Evolutionary conservation across 2,888 invertebrate species (phyloP).

Genomic region (Hirtodrosophila trivittata): DNA sequence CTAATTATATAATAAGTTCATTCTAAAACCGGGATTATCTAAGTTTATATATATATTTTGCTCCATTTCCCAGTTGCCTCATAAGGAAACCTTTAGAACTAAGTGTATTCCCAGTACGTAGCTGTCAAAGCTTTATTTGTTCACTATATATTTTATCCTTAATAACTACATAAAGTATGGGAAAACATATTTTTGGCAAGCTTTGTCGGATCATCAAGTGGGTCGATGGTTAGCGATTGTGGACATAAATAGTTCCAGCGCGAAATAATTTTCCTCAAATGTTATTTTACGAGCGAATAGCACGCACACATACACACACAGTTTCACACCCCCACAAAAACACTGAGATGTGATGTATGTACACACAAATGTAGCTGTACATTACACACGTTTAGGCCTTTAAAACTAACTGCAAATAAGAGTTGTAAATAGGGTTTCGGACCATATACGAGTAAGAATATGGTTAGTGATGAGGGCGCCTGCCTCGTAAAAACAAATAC

Average conservation of each 20-base stretch:
- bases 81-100: no score
- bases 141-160: background rate
- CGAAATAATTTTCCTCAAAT: slow-evolving; percentile 41
- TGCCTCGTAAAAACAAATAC: slow-evolving; percentile 52
- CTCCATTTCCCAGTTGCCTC: no score
- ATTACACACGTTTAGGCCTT: slow-evolving; percentile 68
- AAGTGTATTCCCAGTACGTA: no score
- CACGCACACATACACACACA: slow-evolving; percentile 10
- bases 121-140: background rate
- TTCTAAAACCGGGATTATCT: no score
- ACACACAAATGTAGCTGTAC: slow-evolving; percentile 6
- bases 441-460: slow-evolving; percentile 22
- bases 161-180: background rate
- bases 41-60: no score
- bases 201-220: slow-evolving; percentile 14
- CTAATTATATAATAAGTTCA: no score
- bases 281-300: slow-evolving; percentile 46
- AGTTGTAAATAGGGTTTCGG: slow-evolving; percentile 66
- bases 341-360: background rate
- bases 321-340: background rate
- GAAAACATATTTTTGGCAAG: background rate
- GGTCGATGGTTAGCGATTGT: slow-evolving; percentile 13
- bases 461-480: slow-evolving; percentile 54
- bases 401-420: slow-evolving; percentile 72
- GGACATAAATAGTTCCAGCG: slow-evolving; percentile 49